Conservation (phyloP, 2,113 vertebrate genomes). For the Crotalus horridus region DNA sequence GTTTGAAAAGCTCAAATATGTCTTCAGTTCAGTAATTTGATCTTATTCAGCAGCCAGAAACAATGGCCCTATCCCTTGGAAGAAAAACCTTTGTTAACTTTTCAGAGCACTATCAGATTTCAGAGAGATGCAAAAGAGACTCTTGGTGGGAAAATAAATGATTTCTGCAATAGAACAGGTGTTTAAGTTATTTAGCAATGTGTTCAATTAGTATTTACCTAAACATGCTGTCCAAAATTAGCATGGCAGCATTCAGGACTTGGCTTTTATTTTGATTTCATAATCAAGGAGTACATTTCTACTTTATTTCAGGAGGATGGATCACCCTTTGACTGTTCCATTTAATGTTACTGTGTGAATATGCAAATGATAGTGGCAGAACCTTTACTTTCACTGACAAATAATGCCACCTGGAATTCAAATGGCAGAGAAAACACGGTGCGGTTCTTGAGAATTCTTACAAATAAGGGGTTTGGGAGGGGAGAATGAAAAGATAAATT, state of each 20-base stretch:
- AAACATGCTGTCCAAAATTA: slow-evolving; percentile 13
- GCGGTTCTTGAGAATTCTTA: not conserved
- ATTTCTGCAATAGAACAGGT: slow-evolving; percentile 32
- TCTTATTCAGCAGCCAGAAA: not conserved
- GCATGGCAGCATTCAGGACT: slow-evolving; percentile 35
- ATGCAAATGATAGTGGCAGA: slow-evolving; percentile 23
- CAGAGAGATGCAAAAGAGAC: slow-evolving; percentile 31
- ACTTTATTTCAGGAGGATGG: not conserved
- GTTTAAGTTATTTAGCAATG: slow-evolving; percentile 44
- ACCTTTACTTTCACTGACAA: not conserved
- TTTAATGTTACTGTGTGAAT: slow-evolving; percentile 28
- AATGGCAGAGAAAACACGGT: slow-evolving; percentile 27
- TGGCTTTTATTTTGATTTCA: not conserved
- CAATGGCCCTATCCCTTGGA: not conserved
- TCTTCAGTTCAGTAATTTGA: slow-evolving; percentile 17
- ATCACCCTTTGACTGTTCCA: not conserved
- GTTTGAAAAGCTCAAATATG: not conserved
- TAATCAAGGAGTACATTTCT: not conserved
- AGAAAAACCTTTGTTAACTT: not conserved
- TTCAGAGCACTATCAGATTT: slow-evolving; percentile 22
- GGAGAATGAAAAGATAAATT: not conserved
- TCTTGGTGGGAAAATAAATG: slow-evolving; percentile 15
- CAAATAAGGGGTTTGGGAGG: not conserved
- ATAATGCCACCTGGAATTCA: not conserved
- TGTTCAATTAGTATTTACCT: slow-evolving; percentile 45